Base-by-base conservation (phyloP, 2,888 invertebrate genomes). In the Eilema depressum region DNA sequence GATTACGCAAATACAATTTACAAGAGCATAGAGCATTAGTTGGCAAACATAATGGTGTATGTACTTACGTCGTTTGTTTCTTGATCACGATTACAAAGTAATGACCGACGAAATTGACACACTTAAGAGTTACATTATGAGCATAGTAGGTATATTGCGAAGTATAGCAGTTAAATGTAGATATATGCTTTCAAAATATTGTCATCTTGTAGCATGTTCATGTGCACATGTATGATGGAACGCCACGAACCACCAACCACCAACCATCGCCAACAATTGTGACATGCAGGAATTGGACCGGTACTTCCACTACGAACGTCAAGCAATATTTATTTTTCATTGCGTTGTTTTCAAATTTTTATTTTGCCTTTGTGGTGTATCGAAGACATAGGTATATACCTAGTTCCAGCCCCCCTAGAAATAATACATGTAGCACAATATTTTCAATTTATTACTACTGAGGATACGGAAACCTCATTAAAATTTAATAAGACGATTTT, bases 61-160 rank as follows among this genome's bases (percentile, higher is more conserved):
- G 30, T 37, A 62, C 25, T 3, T 63, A 63, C 17, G 25, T 25
- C 3, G 26, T 26, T 63, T 63, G 37, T 68, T 63, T 68, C 56
- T 26, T 57, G 37, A n/a, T 68, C 17, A 63, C 26, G 7, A 63
- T 53, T 53, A 53, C n/a, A 53, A 53, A 20, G 20, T 63, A 63
- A 37, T 37, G 20, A 28, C 63, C n/a, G 68, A 26, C 56, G 33
- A 8, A 56, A 63, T 33, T 63, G 68, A 37, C 68, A 63, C 33
- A 68, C 68, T 53, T 63, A 17, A 37, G 26, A 64, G 20, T 26
- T 30, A 26, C 12, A 26, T n/a, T 28, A 26, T 25, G 57, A 25
- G 57, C 14, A n/a, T 57, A 57, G n/a, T n/a, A n/a, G n/a, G n/a
- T 59, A 10, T 53, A 10, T n/a, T 53, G 53, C 53, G n/a, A n/a